Percentiles rank a stretch among this genome's conserved stretches.
Evolutionary conservation across 92 coral and sea anemone species (phyloP).

Genomic region (Umimayanthus kanabou): DNA sequence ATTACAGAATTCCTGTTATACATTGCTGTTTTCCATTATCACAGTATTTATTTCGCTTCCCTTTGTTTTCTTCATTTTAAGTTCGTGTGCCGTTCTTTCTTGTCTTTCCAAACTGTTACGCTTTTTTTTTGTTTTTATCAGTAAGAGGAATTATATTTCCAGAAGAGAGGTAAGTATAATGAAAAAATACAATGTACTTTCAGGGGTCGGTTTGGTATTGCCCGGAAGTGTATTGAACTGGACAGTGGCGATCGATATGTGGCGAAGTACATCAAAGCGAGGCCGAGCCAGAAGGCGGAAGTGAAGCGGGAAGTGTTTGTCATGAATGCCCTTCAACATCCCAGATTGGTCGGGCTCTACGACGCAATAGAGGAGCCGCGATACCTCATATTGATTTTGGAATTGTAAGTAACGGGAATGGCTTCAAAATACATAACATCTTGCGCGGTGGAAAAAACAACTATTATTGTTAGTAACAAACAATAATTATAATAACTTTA

Average conservation of each 20-base stretch:
- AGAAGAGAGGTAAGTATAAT: no score
- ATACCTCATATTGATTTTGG: conserved; percentile 77
- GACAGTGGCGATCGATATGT: conserved; percentile 85
- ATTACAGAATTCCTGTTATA: no score
- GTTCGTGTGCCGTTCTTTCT: no score
- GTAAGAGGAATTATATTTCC: no score
- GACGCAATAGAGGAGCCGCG: conserved; percentile 94
- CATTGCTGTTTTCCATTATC: no score
- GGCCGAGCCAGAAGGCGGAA: conserved; percentile 90
- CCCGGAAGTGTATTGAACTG: conserved; percentile 83
- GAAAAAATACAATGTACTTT: neutral
- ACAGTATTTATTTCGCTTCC: no score
- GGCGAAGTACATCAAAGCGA: conserved; percentile 86
- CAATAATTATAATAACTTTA: no score
- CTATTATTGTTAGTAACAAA: no score
- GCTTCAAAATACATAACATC: neutral
- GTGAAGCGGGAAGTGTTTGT: conserved; percentile 83
- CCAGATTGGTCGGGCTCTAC: conserved; percentile 75
- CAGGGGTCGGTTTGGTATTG: conserved; percentile 94
- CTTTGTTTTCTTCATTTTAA: no score
- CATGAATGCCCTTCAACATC: conserved; percentile 85
- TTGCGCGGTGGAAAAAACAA: no score
- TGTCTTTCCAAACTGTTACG: neutral
- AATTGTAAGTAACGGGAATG: conserved; percentile 69
- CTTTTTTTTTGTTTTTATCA: neutral